phyloP scores from a whole-genome alignment of 2,113 vertebrate genomes.

The Ammodramus savannarum region DNA sequence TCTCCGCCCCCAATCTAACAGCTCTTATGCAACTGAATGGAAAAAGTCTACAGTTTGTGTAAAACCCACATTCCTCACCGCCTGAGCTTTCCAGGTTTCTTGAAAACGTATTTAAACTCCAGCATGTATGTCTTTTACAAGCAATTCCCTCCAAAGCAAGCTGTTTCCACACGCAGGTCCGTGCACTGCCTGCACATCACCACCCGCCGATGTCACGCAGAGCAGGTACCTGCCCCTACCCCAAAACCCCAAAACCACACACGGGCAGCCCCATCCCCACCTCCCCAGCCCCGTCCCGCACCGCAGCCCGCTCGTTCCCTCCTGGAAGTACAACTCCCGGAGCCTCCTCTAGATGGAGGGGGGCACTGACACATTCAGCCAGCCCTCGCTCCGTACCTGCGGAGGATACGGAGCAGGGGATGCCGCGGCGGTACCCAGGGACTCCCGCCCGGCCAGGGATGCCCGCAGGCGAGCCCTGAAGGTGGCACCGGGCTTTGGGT shows the following conservation, averaged over 20 bases:
- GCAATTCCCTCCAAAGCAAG: not conserved
- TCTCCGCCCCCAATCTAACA: not conserved
- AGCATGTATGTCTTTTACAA: not conserved
- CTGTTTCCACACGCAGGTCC: not conserved
- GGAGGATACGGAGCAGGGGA: not conserved
- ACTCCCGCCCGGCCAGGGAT: not conserved
- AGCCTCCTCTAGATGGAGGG: not conserved
- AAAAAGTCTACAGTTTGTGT: not conserved
- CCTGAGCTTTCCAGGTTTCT: not conserved
- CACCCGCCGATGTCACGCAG: fast-evolving
- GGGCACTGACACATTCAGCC: not conserved
- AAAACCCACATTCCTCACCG: not conserved
- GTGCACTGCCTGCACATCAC: not conserved
- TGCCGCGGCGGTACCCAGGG: not conserved
- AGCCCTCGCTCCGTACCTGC: not conserved
- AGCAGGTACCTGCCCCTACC: not conserved
- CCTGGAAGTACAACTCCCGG: not conserved
- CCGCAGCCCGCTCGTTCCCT: not conserved
- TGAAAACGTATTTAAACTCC: not conserved
- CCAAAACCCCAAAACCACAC: not conserved
- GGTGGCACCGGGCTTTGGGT: not conserved
- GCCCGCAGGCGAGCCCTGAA: fast-evolving
- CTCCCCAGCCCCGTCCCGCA: not conserved
- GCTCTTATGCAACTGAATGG: not conserved
- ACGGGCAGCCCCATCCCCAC: not conserved